Evolutionary conservation across 2,797 vertebrate genomes (phyloP).

Genomic region (Sebastes glaucus): DNA sequence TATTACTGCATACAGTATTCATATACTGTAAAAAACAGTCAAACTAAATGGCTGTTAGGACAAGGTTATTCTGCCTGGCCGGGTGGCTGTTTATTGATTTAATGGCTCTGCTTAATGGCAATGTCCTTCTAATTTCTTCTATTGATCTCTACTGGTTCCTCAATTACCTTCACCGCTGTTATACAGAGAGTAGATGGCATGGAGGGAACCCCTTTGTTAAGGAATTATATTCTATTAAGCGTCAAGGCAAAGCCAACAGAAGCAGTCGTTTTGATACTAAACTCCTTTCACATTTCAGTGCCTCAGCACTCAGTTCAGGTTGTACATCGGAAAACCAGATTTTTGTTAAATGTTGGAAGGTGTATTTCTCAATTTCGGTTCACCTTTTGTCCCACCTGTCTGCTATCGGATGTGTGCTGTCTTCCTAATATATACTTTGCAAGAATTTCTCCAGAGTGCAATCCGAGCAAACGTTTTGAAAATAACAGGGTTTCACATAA

Average conservation of each 20-base stretch:
- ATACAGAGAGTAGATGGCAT: neutral
- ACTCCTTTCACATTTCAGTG: neutral
- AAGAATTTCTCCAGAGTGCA: neutral
- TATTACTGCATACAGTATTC: neutral
- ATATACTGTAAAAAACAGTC: neutral
- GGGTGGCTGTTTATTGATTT: slow-evolving; percentile 32
- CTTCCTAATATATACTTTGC: slow-evolving; percentile 16
- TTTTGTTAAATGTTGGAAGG: neutral
- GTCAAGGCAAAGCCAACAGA: neutral
- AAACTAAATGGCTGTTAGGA: slow-evolving; percentile 26
- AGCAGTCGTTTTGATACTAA: neutral
- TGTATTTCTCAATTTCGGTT: neutral
- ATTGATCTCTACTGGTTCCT: slow-evolving; percentile 46
- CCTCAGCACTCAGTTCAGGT: neutral
- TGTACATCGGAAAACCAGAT: neutral
- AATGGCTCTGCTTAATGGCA: slow-evolving; percentile 39
- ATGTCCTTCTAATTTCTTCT: slow-evolving; percentile 17
- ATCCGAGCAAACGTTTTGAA: slow-evolving; percentile 1
- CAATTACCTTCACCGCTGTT: slow-evolving; percentile 11
- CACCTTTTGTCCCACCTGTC: neutral
- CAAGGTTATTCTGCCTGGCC: slow-evolving; percentile 10
- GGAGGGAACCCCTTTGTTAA: neutral
- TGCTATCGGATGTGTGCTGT: neutral
- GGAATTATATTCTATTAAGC: neutral
- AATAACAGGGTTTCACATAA: slow-evolving; percentile 36